phyloP scores from a whole-genome alignment of 2,113 vertebrate species.

The Turnix velox region DNA sequence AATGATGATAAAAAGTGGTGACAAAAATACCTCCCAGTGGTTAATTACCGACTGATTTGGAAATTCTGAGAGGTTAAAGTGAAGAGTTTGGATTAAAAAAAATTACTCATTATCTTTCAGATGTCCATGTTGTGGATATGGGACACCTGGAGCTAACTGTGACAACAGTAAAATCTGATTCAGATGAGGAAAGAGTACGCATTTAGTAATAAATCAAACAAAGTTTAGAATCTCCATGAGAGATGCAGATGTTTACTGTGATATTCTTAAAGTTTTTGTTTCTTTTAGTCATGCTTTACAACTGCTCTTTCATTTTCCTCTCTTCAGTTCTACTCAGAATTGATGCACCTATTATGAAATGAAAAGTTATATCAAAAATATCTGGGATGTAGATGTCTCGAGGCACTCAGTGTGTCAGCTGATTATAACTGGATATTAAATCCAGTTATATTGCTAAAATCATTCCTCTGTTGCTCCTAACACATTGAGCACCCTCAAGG shows the following conservation, averaged over 20 bases:
- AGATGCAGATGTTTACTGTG: not conserved
- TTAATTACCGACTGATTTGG: no score
- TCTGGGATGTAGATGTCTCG: not conserved
- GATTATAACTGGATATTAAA: not conserved
- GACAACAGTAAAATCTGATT: no score
- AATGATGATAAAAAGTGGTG: no score
- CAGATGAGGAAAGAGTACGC: no score
- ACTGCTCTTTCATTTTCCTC: not conserved
- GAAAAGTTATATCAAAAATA: not conserved
- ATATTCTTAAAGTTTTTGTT: not conserved
- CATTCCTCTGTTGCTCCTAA: not conserved
- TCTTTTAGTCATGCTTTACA: not conserved
- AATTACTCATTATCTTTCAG: no score
- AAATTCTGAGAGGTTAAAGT: no score
- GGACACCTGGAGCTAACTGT: no score
- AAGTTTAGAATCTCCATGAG: no score
- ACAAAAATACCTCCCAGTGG: no score
- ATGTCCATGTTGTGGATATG: no score
- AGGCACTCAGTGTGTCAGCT: not conserved
- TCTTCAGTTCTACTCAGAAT: not conserved
- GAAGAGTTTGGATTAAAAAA: no score
- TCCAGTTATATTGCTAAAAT: not conserved
- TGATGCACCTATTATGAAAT: not conserved
- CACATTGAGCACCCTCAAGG: not conserved
- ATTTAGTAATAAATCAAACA: no score